Base-by-base conservation (phyloP, 2,888 invertebrate genomes). In the Ochropleura leucogaster region DNA sequence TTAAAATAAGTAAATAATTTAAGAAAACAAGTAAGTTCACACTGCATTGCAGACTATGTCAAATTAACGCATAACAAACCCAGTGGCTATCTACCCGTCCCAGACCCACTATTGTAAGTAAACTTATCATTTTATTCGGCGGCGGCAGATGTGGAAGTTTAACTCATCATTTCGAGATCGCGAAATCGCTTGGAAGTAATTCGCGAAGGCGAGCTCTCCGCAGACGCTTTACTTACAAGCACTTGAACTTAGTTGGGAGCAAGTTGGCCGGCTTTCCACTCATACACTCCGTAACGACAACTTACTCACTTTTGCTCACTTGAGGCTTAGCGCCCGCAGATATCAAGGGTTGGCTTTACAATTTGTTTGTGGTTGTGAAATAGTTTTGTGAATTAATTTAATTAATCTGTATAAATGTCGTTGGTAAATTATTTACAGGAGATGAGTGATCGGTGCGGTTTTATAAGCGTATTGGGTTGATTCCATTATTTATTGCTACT, bases 111-210 rank as follows among this genome's bases (percentile, higher is more conserved):
- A 67, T 70, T 86, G 77, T 79, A 85, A 77, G 80, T 76, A 79
- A 83, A 82, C 74, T 77, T 76, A 82, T 74, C 77, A 83, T 75
- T 82, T 85, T 85, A 79, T 83, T 74, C 69, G 68, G 68, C 30
- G 68, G 80, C 71, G 51, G 72, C 90, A 93, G 90, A 91, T 92
- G 92, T 88, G 87, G 83, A 86, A 90, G 90, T 92, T 92, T 90
- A 82, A 92, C 90, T 93, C 92, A 92, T 94, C 91, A 93, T 93
- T 91, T 89, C 85, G 89, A 93, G 89, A 93, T 93, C 90, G 93
- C 85, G 92, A 95, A 95, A 94, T 95, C 93, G 92, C 89, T 93
- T 90, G 94, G 93, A 94, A 94, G 92, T 93, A 94, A 95, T 93
- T 92, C 91, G 92, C 89, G 88, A 90, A 91, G 92, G 89, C 90